Base-by-base conservation (phyloP, 2,797 vertebrate genomes). In the Myripristis murdjan region DNA sequence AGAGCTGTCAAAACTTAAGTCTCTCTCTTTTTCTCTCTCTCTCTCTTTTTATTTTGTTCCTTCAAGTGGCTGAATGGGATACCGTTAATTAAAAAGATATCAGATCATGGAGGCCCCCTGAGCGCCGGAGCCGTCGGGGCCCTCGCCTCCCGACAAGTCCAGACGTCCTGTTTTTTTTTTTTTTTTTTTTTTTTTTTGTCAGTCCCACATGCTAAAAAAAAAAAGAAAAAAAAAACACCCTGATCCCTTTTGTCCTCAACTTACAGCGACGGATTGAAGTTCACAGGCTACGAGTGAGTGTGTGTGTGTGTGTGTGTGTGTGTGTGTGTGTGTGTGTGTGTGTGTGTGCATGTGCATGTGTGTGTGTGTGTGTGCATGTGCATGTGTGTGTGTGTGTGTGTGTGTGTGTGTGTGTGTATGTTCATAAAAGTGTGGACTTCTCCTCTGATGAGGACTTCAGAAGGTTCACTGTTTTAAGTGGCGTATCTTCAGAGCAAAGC, bases 41-140 rank as follows among this genome's bases (percentile, higher is more conserved):
- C 83, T 84, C 77, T 64, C 67, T 87, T 85, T 86, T 90, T 93
- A 92, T 94, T 93, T 91, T 84, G 80, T 87, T 90, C 86, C 92
- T 94, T 94, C 93, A 94, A 93, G 92, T 90, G 90, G 89, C 90
- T 94, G 93, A 95, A 94, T 93, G 84, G 94, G 93, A 93, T 94
- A 93, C 83, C 81, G 85, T 94, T 95, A 95, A 95, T 95, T 95
- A 95, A 95, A 95, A 95, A 94, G 92, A 94, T 95, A 95, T 94
- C 94, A 94, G 93, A 95, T 95, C 91, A 92, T 53, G 84, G 86
- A 72, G 84, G 90, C 92, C 93, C 93, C 93, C 88, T 86, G 91
- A 94, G 93, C 92, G 72, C 90, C 86, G 87, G 54, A 85, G 67
- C 75, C 70, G 86, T 83, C 87, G 79, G 77, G 76, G 84, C 78